phyloP scores from a whole-genome alignment of 2,888 invertebrate species.

The Conchocele bisecta region DNA sequence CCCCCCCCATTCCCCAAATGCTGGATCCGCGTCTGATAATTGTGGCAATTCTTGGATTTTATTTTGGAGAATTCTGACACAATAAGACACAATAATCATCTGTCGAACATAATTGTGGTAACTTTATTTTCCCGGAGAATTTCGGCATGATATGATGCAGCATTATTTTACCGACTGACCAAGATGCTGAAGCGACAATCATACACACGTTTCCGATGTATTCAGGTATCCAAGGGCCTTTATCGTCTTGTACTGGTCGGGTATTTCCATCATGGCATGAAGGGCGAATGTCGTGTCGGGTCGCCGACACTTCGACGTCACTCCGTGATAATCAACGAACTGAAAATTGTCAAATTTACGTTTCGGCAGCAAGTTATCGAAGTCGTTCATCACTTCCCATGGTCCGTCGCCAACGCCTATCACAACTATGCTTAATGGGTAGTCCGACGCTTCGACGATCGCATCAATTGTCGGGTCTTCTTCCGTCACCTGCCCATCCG shows the following conservation, averaged over 20 bases:
- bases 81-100: too few species aligned
- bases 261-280: constrained; percentile 84
- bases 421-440: constrained; percentile 84
- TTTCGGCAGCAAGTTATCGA: constrained; percentile 84
- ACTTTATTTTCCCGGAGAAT: too few species aligned
- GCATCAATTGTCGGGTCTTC: constrained; percentile 83
- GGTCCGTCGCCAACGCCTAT: constrained; percentile 85
- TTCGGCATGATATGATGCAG: too few species aligned
- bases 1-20: too few species aligned
- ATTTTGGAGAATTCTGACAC: too few species aligned
- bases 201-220: constrained; percentile 1
- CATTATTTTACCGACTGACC: too few species aligned
- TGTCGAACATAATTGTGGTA: too few species aligned
- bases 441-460: constrained; percentile 84
- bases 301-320: constrained; percentile 74
- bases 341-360: constrained; percentile 85
- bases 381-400: constrained; percentile 84
- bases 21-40: too few species aligned
- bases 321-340: constrained; percentile 84
- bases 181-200: too few species aligned
- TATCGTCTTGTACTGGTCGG: constrained; percentile 83
- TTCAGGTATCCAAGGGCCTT: constrained; percentile 76
- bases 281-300: constrained; percentile 83
- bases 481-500: constrained; percentile 84
- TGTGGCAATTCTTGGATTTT: too few species aligned